phyloP scores from a whole-genome alignment of 1,140 invertebrate species.

The honey bee (Apis mellifera) region Amel_HAv3.1 CM009941.2:2445001-2445500 shows the following conservation, averaged over 20 bases:
- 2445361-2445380: neutral
- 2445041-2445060: conserved; percentile 40
- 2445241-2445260: conserved; percentile 7
- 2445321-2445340: conserved; percentile 48
- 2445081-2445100: conserved; percentile 23
- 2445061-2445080: conserved; percentile 44
- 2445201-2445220: conserved; percentile 15
- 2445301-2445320: conserved; percentile 23
- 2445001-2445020: conserved; percentile 1
- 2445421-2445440: conserved; percentile 27
- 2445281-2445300: conserved; percentile 33
- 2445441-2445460: conserved; percentile 15
- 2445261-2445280: conserved; percentile 10
- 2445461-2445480: conserved; percentile 16
- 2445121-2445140: conserved; percentile 33
- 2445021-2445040: conserved; percentile 15
- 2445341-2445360: conserved; percentile 23
- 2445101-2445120: conserved; percentile 27
- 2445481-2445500: conserved; percentile 33
- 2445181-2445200: conserved; percentile 54
- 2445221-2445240: conserved; percentile 14
- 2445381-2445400: neutral
- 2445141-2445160: conserved; percentile 56
- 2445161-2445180: conserved; percentile 51
- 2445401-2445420: conserved; percentile 20